phyloP scores from a whole-genome alignment of 2,888 invertebrate species.

The Mimumesa dahlbomi region DNA sequence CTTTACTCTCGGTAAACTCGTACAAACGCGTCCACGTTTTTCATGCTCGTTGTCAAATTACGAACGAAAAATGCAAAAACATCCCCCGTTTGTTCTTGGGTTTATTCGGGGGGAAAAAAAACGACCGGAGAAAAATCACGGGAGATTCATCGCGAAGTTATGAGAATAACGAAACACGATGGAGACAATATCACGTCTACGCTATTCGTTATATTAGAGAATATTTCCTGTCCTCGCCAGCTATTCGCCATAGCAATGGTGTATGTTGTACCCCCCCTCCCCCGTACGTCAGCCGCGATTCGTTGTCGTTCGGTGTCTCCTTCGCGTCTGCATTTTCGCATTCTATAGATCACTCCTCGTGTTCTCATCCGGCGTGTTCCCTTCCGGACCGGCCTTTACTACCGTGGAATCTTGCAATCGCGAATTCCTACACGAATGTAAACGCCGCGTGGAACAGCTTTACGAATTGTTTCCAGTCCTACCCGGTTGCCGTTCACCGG shows the following conservation, averaged over 20 bases:
- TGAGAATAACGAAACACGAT: background rate
- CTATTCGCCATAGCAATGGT: background rate
- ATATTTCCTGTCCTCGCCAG: slow-evolving; percentile 34
- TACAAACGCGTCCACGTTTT: too few relatives aligned
- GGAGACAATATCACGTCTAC: slow-evolving; percentile 28
- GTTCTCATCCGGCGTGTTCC: slow-evolving; percentile 9
- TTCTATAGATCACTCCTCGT: slow-evolving; percentile 36
- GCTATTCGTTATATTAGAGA: slow-evolving; percentile 33
- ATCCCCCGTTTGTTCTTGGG: too few relatives aligned
- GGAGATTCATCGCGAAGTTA: slow-evolving; percentile 1
- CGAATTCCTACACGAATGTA: slow-evolving; percentile 74
- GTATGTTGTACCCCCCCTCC: too few relatives aligned
- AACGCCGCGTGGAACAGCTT: slow-evolving; percentile 63
- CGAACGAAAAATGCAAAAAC: background rate
- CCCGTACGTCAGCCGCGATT: slow-evolving; percentile 22
- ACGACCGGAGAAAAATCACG: too few relatives aligned
- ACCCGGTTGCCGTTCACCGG: slow-evolving; percentile 1
- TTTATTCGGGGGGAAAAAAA: slow-evolving; percentile 7
- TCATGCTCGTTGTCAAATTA: background rate
- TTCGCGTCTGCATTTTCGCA: slow-evolving; percentile 23
- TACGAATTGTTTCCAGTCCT: slow-evolving; percentile 65
- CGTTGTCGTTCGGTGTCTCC: slow-evolving; percentile 13
- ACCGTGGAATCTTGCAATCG: slow-evolving; percentile 74
- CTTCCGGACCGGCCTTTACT: slow-evolving; percentile 29
- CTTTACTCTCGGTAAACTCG: too few relatives aligned